Evolutionary conservation across 2,113 vertebrate genomes (phyloP).

Genomic region (cat (Felis catus)): F.catus_Fca126_mat1.0 CM031420.1:64200001-64200500

Average conservation of each 20-base stretch:
- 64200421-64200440: neutral
- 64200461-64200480: neutral
- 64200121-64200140: conserved; percentile 58
- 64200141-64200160: conserved; percentile 53
- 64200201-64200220: conserved; percentile 75
- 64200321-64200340: neutral
- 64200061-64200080: conserved; percentile 61
- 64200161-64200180: conserved; percentile 67
- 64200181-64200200: conserved; percentile 71
- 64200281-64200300: conserved; percentile 39
- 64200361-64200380: conserved; percentile 47
- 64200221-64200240: conserved; percentile 74
- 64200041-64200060: conserved; percentile 60
- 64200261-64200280: conserved; percentile 64
- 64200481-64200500: neutral
- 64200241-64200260: conserved; percentile 52
- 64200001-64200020: conserved; percentile 62
- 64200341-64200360: conserved; percentile 17
- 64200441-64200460: neutral
- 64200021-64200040: conserved; percentile 70
- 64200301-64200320: neutral
- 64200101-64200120: conserved; percentile 64
- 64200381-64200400: neutral
- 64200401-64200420: neutral
- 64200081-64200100: conserved; percentile 67